Conservation (phyloP, 2,113 vertebrate genomes). For the Syngnathus scovelli region DNA sequence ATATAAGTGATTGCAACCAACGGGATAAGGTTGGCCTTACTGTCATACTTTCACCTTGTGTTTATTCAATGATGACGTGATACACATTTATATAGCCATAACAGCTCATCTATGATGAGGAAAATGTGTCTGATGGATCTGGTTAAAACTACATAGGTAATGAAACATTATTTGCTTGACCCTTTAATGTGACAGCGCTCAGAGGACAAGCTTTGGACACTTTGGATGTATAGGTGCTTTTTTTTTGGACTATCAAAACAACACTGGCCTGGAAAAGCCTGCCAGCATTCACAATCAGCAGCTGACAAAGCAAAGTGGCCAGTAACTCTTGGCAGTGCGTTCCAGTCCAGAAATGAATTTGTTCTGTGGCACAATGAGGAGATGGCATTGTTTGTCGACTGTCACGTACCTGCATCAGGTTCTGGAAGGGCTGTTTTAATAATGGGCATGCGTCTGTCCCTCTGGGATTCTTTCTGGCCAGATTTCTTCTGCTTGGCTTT, state of each 20-base stretch:
- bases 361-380: background rate
- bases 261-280: background rate
- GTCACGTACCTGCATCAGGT: slow-evolving; percentile 22
- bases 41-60: too few species aligned
- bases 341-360: slow-evolving; percentile 13
- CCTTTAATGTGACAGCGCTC: too few species aligned
- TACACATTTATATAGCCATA: too few species aligned
- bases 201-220: background rate
- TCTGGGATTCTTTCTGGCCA: slow-evolving; percentile 76
- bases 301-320: background rate
- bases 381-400: background rate
- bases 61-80: too few species aligned
- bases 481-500: slow-evolving; percentile 50
- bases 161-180: too few species aligned
- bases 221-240: background rate
- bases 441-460: slow-evolving; percentile 40
- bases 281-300: background rate
- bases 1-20: too few species aligned
- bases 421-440: background rate
- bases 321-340: background rate
- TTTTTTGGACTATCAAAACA: background rate
- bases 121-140: too few species aligned
- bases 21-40: too few species aligned
- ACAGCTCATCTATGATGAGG: too few species aligned
- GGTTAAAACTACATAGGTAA: too few species aligned